A percentile compares a stretch with the other conserved stretches of the same genome.
Conservation (phyloP, 2,888 invertebrate genomes). For the Epinotia brunnichana region DNA sequence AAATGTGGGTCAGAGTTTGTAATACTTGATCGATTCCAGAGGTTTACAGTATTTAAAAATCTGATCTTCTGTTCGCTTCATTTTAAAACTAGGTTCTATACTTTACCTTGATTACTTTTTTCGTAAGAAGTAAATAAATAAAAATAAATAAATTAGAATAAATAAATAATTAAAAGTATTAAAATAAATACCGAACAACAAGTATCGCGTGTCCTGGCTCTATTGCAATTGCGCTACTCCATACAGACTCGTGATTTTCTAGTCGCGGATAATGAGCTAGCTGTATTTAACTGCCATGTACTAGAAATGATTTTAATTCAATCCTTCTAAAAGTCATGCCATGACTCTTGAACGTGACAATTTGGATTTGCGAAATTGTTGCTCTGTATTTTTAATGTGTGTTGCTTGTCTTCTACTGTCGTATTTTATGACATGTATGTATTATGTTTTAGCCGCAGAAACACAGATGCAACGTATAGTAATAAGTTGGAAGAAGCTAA, state of each 20-base stretch:
- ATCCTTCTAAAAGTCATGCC: constrained; percentile 32
- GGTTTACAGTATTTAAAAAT: constrained; percentile 5
- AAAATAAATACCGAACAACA: constrained; percentile 31
- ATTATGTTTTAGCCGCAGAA: not conserved
- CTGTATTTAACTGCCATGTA: constrained; percentile 43
- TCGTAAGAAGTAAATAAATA: constrained; percentile 18
- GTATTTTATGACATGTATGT: not conserved
- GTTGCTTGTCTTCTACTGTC: not conserved
- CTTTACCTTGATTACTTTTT: constrained; percentile 4
- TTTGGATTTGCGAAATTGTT: constrained; percentile 16
- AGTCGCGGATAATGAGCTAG: constrained; percentile 42
- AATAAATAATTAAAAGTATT: too few relatives aligned
- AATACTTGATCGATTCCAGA: constrained; percentile 1
- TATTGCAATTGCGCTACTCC: constrained; percentile 37
- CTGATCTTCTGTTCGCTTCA: not conserved
- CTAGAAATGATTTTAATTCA: constrained; percentile 39
- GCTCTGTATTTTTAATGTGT: not conserved
- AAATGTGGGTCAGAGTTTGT: constrained; percentile 18
- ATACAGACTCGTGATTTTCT: constrained; percentile 43
- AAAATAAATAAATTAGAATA: constrained; percentile 31
- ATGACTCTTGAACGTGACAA: constrained; percentile 19
- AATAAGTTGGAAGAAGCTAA: not conserved
- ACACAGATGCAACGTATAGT: not conserved
- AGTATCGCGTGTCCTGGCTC: constrained; percentile 42
- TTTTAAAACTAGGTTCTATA: not conserved